Conservation (phyloP, 2,113 vertebrate genomes). For the Girardinichthys multiradiatus region DNA sequence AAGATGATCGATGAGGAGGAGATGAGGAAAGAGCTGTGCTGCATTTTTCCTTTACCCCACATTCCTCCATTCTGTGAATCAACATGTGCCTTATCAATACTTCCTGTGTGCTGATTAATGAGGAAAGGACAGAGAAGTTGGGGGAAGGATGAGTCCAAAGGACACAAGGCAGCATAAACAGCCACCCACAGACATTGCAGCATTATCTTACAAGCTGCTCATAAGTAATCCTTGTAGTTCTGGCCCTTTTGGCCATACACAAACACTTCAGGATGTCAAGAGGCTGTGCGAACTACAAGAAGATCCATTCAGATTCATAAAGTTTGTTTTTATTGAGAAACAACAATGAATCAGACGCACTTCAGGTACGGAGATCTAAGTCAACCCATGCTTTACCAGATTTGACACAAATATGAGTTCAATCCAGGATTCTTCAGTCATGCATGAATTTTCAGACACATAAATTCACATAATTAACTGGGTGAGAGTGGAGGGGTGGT, state of each 20-base stretch:
- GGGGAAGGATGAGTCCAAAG: constrained; percentile 9
- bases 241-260: constrained; percentile 13
- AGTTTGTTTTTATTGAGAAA: background rate
- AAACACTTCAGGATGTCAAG: background rate
- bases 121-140: constrained; percentile 32
- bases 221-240: constrained; percentile 24
- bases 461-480: constrained; percentile 38
- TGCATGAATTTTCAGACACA: constrained; percentile 39
- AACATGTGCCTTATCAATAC: constrained; percentile 66
- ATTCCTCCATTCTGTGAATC: constrained; percentile 70
- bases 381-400: constrained; percentile 13
- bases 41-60: constrained; percentile 38
- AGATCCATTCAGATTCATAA: background rate
- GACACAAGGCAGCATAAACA: constrained; percentile 6
- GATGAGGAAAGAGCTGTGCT: constrained; percentile 7
- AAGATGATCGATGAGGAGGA: background rate
- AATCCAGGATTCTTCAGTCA: background rate
- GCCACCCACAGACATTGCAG: background rate
- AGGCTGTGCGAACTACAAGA: background rate
- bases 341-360: background rate
- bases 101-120: constrained; percentile 73
- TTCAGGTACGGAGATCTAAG: constrained; percentile 34
- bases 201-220: constrained; percentile 23
- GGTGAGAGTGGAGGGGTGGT: constrained; percentile 32
- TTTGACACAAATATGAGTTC: constrained; percentile 12